Percentiles rank a stretch among this genome's conserved stretches.
Evolutionary conservation across 2,888 invertebrate genomes (phyloP).

Genomic region (Mimas tiliae): DNA sequence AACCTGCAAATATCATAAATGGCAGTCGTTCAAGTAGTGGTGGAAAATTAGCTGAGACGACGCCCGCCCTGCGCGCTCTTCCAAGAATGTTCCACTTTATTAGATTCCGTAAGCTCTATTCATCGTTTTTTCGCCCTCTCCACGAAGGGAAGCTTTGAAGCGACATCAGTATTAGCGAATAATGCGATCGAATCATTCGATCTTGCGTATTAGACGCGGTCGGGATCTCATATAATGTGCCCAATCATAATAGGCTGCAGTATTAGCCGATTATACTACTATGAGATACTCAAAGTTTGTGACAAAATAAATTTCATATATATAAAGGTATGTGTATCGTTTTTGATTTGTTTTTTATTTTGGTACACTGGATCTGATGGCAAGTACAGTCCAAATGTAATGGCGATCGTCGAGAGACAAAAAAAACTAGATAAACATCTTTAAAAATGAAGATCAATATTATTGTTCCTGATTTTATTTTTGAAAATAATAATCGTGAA

Average conservation of each 20-base stretch:
- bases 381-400: too few relatives aligned
- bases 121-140: conserved; percentile 76
- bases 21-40: conserved; percentile 41
- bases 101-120: conserved; percentile 82
- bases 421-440: too few relatives aligned
- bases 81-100: conserved; percentile 79
- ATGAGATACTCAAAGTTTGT: conserved; percentile 55
- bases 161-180: conserved; percentile 74
- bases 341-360: too few relatives aligned
- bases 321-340: too few relatives aligned
- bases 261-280: conserved; percentile 69
- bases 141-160: conserved; percentile 66
- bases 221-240: conserved; percentile 63
- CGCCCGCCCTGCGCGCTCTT: conserved; percentile 45
- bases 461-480: too few relatives aligned
- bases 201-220: conserved; percentile 71
- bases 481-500: too few relatives aligned
- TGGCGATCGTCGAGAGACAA: too few relatives aligned
- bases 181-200: conserved; percentile 79
- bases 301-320: neutral
- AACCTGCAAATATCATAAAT: conserved; percentile 25
- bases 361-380: too few relatives aligned
- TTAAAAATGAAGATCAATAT: too few relatives aligned
- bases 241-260: conserved; percentile 73
- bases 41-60: conserved; percentile 65